phyloP scores from a whole-genome alignment of 1,140 invertebrate genomes.

The Lerema accius region DNA sequence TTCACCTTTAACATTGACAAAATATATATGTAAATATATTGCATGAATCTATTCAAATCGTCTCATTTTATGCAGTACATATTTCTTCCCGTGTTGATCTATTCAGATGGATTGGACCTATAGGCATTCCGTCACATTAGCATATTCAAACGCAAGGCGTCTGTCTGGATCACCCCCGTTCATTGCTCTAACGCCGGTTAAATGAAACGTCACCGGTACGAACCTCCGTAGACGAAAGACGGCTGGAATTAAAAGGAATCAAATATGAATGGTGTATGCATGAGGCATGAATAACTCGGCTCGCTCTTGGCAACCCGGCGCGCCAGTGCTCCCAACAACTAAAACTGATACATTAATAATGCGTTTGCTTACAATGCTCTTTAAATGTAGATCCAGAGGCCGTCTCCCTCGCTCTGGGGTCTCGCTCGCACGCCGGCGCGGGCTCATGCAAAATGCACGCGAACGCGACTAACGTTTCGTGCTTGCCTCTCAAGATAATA shows the following conservation, averaged over 20 bases:
- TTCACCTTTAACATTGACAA: too few species aligned
- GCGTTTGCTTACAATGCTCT: slow-evolving; percentile 80
- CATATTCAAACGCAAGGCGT: slow-evolving; percentile 44
- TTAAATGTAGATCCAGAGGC: slow-evolving; percentile 78
- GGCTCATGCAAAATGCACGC: slow-evolving; percentile 77
- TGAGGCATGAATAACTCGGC: slow-evolving; percentile 74
- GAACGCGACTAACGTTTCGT: slow-evolving; percentile 61
- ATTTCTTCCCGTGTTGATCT: slow-evolving; percentile 16
- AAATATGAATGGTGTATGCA: slow-evolving; percentile 79
- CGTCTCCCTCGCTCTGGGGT: slow-evolving; percentile 49
- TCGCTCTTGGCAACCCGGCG: slow-evolving; percentile 66
- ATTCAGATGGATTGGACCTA: slow-evolving; percentile 28
- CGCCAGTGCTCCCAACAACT: slow-evolving; percentile 73
- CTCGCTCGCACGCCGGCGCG: slow-evolving; percentile 58
- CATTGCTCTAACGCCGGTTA: slow-evolving; percentile 42
- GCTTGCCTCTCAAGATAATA: slow-evolving; percentile 74
- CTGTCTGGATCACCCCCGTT: slow-evolving; percentile 30
- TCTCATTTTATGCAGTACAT: not conserved
- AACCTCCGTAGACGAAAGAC: slow-evolving; percentile 67
- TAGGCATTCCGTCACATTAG: slow-evolving; percentile 37
- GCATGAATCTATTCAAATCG: not conserved
- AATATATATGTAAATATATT: not conserved
- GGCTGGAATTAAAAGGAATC: slow-evolving; percentile 80
- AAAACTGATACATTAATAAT: slow-evolving; percentile 81
- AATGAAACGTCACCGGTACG: slow-evolving; percentile 59